These are phyloP conservation scores for Drosophila mimica DNA, from an alignment of 2,888 invertebrate species.

Conservation along the genomic window DNA sequence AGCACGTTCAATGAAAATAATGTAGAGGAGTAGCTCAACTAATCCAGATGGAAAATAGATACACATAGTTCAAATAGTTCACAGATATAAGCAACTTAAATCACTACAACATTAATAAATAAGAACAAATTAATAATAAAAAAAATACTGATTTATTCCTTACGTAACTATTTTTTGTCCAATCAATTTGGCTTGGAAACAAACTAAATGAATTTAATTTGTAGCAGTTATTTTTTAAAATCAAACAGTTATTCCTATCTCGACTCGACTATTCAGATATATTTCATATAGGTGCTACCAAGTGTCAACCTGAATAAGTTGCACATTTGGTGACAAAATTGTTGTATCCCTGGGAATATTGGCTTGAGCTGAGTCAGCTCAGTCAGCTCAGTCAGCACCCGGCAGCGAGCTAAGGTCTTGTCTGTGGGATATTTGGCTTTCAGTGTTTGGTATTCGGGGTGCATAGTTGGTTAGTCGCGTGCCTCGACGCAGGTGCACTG, in stretches of 20 bases:
- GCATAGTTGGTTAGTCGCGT: constrained; percentile 62
- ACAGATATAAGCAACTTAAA: background rate
- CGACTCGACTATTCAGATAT: background rate
- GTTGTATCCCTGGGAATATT: background rate
- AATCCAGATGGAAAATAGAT: background rate
- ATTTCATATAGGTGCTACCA: background rate
- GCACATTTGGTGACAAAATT: background rate
- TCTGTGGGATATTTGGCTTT: constrained; percentile 13
- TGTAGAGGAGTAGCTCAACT: background rate
- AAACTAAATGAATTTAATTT: background rate
- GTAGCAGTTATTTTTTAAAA: background rate
- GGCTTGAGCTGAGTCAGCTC: background rate
- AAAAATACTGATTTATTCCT: no score
- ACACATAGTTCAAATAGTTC: background rate
- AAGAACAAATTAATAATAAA: no score
- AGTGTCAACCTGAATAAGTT: background rate
- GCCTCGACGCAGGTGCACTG: constrained; percentile 62
- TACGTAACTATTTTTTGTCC: background rate
- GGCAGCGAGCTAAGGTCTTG: background rate
- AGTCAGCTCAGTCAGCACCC: background rate
- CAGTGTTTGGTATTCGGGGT: constrained; percentile 36
- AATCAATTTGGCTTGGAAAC: background rate
- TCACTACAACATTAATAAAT: no score
- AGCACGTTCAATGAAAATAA: background rate
- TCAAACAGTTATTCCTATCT: background rate